These are phyloP conservation scores for Tautogolabrus adspersus DNA, from an alignment of 2,113 vertebrate genomes.

Conservation along the genomic window DNA sequence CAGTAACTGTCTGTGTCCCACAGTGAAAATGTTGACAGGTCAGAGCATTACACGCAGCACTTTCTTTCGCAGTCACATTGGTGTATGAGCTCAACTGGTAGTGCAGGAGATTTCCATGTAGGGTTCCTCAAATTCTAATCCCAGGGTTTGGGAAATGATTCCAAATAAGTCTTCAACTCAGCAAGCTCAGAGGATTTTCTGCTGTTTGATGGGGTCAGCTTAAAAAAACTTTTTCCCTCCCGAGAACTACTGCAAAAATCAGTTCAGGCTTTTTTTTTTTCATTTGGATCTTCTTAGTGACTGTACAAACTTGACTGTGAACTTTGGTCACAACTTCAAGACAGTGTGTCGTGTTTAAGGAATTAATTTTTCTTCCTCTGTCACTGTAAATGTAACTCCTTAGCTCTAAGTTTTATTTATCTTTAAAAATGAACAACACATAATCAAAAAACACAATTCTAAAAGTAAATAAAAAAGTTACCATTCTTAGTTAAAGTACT, in stretches of 20 bases:
- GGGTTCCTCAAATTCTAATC: conserved; percentile 37
- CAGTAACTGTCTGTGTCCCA: not conserved
- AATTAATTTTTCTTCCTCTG: not conserved
- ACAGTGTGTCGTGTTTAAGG: not conserved
- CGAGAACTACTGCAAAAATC: not conserved
- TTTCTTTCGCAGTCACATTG: not conserved
- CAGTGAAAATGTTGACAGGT: not conserved
- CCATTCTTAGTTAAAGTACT: not conserved
- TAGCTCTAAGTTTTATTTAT: no score
- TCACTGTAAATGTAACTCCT: no score
- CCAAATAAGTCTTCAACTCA: conserved; percentile 44
- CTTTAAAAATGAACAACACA: no score
- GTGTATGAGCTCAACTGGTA: conserved; percentile 20
- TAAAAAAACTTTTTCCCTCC: not conserved
- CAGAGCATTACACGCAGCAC: not conserved
- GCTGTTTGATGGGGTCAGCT: conserved; percentile 34
- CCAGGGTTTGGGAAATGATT: conserved; percentile 45
- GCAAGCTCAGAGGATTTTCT: conserved; percentile 34
- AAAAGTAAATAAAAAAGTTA: not conserved
- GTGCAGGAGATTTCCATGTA: conserved; percentile 16
- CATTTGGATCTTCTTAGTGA: conserved; percentile 5
- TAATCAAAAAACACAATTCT: not conserved
- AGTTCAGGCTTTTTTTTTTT: not conserved
- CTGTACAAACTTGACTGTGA: not conserved
- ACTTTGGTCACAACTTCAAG: not conserved